Conservation (phyloP, 2,113 vertebrate genomes). For the Scartelaos histophorus region DNA sequence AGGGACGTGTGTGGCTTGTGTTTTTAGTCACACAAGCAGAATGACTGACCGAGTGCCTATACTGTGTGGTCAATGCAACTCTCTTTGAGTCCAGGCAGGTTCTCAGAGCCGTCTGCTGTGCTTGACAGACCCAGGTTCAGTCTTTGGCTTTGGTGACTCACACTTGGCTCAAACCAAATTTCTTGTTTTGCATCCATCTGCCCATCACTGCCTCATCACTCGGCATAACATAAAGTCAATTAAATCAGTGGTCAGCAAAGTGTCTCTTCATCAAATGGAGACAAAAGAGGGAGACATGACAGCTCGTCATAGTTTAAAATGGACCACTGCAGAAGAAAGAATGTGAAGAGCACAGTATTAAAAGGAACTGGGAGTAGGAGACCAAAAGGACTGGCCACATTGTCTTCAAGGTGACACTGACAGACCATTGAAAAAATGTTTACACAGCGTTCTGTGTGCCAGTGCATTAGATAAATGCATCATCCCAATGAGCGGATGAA, state of each 20-base stretch:
- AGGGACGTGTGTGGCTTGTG: neutral
- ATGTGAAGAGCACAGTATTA: conserved; percentile 2
- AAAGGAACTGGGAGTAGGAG: conserved; percentile 3
- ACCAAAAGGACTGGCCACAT: conserved; percentile 27
- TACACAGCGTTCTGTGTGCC: conserved; percentile 59
- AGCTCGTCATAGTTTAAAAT: conserved; percentile 30
- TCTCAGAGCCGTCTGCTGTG: conserved; percentile 38
- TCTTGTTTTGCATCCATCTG: conserved; percentile 55
- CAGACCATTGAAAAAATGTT: conserved; percentile 55
- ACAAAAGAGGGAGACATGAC: conserved; percentile 45
- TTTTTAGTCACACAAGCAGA: conserved; percentile 6
- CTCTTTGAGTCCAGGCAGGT: conserved; percentile 40
- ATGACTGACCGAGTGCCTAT: neutral
- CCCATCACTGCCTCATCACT: conserved; percentile 63
- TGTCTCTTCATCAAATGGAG: conserved; percentile 37
- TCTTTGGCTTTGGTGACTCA: conserved; percentile 44
- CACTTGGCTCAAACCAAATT: conserved; percentile 50
- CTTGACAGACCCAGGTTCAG: conserved; percentile 53
- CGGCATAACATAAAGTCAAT: conserved; percentile 53
- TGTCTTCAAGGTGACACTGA: conserved; percentile 67
- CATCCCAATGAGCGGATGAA: conserved; percentile 44
- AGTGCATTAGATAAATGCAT: conserved; percentile 63
- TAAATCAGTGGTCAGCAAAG: conserved; percentile 45
- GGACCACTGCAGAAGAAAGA: conserved; percentile 12
- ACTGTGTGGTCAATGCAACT: conserved; percentile 24